These are phyloP conservation scores for Leucoma salicis DNA, from an alignment of 2,888 invertebrate genomes.

Conservation along the genomic window DNA sequence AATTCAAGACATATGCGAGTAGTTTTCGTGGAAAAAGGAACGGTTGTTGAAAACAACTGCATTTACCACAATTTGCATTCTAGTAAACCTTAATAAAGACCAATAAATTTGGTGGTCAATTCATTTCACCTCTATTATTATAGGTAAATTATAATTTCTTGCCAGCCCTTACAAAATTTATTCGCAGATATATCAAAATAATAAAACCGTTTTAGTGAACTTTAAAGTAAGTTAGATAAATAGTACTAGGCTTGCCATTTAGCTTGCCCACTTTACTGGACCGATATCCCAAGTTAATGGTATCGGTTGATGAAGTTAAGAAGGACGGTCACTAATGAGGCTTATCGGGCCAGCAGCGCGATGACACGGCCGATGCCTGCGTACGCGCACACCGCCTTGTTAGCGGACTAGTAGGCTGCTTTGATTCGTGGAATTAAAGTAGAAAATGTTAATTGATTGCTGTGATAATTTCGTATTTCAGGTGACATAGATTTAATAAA, in stretches of 20 bases:
- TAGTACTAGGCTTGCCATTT: constrained; percentile 27
- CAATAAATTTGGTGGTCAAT: too few relatives aligned
- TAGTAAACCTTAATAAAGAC: too few relatives aligned
- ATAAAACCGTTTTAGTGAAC: constrained; percentile 12
- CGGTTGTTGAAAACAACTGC: too few relatives aligned
- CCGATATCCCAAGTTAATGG: constrained; percentile 36
- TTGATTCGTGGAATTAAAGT: constrained; percentile 37
- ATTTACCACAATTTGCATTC: too few relatives aligned
- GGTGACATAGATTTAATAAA: neutral
- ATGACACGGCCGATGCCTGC: constrained; percentile 72
- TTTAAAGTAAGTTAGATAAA: constrained; percentile 17
- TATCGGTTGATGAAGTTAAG: constrained; percentile 67
- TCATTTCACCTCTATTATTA: too few relatives aligned
- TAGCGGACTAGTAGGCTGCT: constrained; percentile 45
- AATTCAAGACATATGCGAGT: too few relatives aligned
- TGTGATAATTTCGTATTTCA: constrained; percentile 26
- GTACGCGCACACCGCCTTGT: constrained; percentile 58
- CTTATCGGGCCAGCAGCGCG: constrained; percentile 58
- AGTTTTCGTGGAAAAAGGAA: too few relatives aligned
- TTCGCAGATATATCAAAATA: constrained; percentile 4
- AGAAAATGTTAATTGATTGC: constrained; percentile 35
- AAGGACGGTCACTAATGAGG: constrained; percentile 68
- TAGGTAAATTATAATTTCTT: too few relatives aligned
- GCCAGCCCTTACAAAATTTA: constrained; percentile 3
- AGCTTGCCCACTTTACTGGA: constrained; percentile 25